Evolutionary conservation across 2,797 vertebrate species (phyloP), one percentile per base, ranked within the genome.

Genomic region (Bovichtus diacanthus): DNA sequence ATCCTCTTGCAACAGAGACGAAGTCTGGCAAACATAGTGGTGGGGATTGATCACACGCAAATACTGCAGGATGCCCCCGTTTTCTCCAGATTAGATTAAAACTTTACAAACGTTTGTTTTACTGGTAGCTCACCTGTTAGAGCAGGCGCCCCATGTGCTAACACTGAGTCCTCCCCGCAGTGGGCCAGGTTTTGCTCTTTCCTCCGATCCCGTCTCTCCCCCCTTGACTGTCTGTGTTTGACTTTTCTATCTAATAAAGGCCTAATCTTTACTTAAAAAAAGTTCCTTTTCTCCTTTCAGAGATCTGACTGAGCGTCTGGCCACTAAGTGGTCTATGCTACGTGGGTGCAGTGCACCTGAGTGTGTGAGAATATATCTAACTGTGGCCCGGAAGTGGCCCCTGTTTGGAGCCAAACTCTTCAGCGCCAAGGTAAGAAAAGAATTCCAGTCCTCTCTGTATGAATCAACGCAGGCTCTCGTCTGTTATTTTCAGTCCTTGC

Each of bases 381-480:
- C 97, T 0, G 97, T 98, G 74, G 97, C 96, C 29, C 95, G 97
- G 65, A 98, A 98, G 80, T 99, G 97, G 97, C 95, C 97, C 25
- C 92, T 99, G 77, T 98, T 97, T 84, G 98, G 98, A 82, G 96
- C 96, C 89, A 99, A 97, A 88, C 95, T 99, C 64, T 98, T 97
- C 93, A 94, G 93, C 86, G 96, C 97, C 77, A 97, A 98, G 96
- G 98, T 99, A 50, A 74, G 31, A 36, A 66, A 43, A 41, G 23
- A 18, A 23, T 10, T 21, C 11, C 3, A 25, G 9, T 8, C 13
- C 27, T 36, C 38, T 38, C 29, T 56, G 65, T 19, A 25, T 21
- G 19, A 47, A 29, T 34, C 64, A 36, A 25, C 51, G 23, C 18
- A 25, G 4, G 27, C 6, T 44, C 31, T 36, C 10, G 6, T 69